Base-by-base conservation (phyloP, 2,888 invertebrate species). In the Tubulanus polymorphus region DNA sequence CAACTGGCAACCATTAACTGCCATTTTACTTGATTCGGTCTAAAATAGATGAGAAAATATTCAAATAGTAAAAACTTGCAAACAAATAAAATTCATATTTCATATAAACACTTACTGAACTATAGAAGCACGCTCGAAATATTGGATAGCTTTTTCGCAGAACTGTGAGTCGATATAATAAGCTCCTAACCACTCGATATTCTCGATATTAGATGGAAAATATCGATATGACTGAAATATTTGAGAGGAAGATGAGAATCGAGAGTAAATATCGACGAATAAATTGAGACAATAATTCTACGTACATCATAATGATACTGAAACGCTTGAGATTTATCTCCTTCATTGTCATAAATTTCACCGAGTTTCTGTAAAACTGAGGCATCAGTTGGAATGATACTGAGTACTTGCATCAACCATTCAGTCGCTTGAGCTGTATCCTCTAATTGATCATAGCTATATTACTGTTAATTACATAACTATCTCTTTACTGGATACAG, bases 241-340 rank as follows among this genome's bases (percentile, higher is more conserved):
- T 37, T 10, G 52, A 53, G 27, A 51, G 3, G 15, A 37, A 20
- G n/a, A 35, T 15, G n/a, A 8, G 26, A 12, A n/a, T 32, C 35
- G 10, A 32, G 35, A 32, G 35, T 12, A 32, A 32, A 32, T 32
- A 32, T 32, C 35, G n/a, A n/a, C 10, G n/a, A 32, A 32, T n/a
- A 32, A 32, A 32, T 32, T 32, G 10, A 32, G n/a, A n/a, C 35
- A 32, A n/a, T 12, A n/a, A 10, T n/a, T 32, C 10, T n/a, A 25
- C 81, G 80, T 79, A 89, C 89, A 77, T 91, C 90, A 71, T 85
- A 85, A 71, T 89, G 86, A 78, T 88, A 89, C 70, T 90, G 89
- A 79, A 88, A 89, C 0, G 93, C 91, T 75, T 90, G 90, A 68
- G 91, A 90, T 65, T 91, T 88, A 80, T 99, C 97, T 1, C 92